Base-by-base conservation (phyloP, 2,113 vertebrate species). In the Hippolais icterina region DNA sequence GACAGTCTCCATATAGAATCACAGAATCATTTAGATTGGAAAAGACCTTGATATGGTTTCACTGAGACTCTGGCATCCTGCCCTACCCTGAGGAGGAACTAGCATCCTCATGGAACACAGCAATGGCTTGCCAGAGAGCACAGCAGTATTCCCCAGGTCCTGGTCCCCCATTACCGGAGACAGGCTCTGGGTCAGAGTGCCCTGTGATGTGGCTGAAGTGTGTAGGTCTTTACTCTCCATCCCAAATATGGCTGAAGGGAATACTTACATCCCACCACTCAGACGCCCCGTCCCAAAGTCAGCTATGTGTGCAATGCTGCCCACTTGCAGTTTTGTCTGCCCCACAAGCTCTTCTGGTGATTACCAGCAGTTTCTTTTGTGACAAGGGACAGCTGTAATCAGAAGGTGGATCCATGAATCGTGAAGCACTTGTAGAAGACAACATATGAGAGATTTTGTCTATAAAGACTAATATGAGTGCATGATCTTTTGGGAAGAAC, bases 141-240 rank as follows among this genome's bases (percentile, higher is more conserved):
- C 41, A 47, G 78, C 29, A 52, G 3, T 27, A 8, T 25, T 60
- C 31, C 18, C 23, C 2, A 1, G 7, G 16, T 15, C 41, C 46
- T 28, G 46, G 19, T 78, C 7, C 46, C 27, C n/a, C 23, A 7
- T 15, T 20, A 23, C 31, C 41, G 42, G 15, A 42, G 63, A 20
- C 22, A 10, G 35, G 10, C 2, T 1, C 1, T 17, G 31, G 7
- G 12, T n/a, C 47, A 23, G 46, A 57, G 46, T 1, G 2, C 11
- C n/a, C 42, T 29, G 69, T n/a, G 56, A 22, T 31, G 50, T 46
- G 46, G 46, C 31, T 84, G 44, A 77, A 64, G 6, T 29, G 25
- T 47, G 24, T 14, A 10, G 2, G 1, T 25, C 41, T 79, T 82
- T 79, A 23, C 20, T 28, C 50, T 54, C 42, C n/a, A 9, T 16